Base-by-base conservation (phyloP, 2,113 vertebrate species). In the Podiceps cristatus region DNA sequence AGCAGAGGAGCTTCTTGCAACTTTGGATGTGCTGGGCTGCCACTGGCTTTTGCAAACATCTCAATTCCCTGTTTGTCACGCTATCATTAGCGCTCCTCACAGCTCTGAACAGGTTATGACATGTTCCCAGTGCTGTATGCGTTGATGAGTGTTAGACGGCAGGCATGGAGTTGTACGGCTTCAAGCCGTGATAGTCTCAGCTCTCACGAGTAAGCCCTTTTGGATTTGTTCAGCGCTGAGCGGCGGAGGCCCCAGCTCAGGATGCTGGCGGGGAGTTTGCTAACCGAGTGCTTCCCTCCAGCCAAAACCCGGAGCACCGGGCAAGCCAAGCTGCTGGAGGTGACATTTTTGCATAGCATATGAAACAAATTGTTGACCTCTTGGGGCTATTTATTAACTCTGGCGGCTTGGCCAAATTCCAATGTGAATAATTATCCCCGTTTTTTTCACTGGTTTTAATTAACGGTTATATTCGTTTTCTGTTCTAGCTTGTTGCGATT, bases 361-460 rank as follows among this genome's bases (percentile, higher is more conserved):
- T 68, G 55, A 91, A 90, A 68, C 62, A 66, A 87, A 91, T 82
- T 93, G 74, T 60, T 91, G 84, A 90, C 91, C 93, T 97, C 84
- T 68, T 66, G 84, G 40, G 77, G 84, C 45, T 94, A 13, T 94
- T 94, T 84, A 96, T 97, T 95, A 97, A 96, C 89, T 93, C 53
- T 71, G 42, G 42, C 1, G 13, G n/a, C 73, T 95, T 97, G 96
- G 91, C 74, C 31, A 69, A 20, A 50, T 88, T 96, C 95, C 94
- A 95, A 0, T 40, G 22, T 96, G 95, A 95, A 91, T 96, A 96
- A 97, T 94, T 94, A 79, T 69, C 77, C 35, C 27, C 59, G 16
- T 0, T 40, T 37, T 64, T 74, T 55, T n/a, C 37, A 7, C 73
- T 94, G 81, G 37, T 76, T 94, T 94, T 96, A 95, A 93, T 95